These are phyloP conservation scores for Pyrochroa serraticornis DNA, from an alignment of 2,888 invertebrate species.

Conservation along the genomic window DNA sequence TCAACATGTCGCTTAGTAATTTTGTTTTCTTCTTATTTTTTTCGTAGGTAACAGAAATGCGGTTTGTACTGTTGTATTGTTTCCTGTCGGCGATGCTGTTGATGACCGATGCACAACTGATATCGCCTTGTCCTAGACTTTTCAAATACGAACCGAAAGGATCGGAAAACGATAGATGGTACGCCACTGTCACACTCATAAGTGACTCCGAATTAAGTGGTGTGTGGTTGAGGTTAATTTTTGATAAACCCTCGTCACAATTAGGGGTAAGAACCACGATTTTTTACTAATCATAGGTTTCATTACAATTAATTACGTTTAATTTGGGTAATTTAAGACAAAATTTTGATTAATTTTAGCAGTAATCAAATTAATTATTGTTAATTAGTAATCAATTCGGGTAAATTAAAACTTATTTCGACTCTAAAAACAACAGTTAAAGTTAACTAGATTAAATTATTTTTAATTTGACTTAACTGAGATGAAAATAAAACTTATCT, in stretches of 20 bases:
- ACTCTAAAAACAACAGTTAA: too few relatives aligned
- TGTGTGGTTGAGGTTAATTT: conserved; percentile 64
- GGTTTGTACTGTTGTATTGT: not conserved
- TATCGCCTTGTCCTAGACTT: conserved; percentile 65
- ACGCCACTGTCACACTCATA: conserved; percentile 64
- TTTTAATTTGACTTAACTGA: not conserved
- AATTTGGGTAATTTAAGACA: not conserved
- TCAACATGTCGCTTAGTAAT: too few relatives aligned
- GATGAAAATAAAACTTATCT: not conserved
- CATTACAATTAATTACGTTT: not conserved
- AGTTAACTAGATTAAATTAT: not conserved
- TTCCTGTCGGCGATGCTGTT: not conserved
- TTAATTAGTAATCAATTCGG: too few relatives aligned
- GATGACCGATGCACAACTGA: conserved; percentile 4
- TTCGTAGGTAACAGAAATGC: too few relatives aligned
- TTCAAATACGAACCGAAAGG: conserved; percentile 62
- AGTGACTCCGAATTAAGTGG: conserved; percentile 64
- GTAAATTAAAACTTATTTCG: too few relatives aligned
- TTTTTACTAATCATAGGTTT: not conserved
- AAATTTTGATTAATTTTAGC: not conserved
- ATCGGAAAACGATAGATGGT: conserved; percentile 64
- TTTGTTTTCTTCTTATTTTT: too few relatives aligned
- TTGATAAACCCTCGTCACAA: conserved; percentile 52
- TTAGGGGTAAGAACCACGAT: conserved; percentile 39
- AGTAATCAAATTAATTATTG: too few relatives aligned